A percentile compares a stretch with the other conserved stretches of the same genome.
These are phyloP conservation scores for Myiozetetes cayanensis DNA, from an alignment of 2,113 vertebrate genomes.

Conservation along the genomic window DNA sequence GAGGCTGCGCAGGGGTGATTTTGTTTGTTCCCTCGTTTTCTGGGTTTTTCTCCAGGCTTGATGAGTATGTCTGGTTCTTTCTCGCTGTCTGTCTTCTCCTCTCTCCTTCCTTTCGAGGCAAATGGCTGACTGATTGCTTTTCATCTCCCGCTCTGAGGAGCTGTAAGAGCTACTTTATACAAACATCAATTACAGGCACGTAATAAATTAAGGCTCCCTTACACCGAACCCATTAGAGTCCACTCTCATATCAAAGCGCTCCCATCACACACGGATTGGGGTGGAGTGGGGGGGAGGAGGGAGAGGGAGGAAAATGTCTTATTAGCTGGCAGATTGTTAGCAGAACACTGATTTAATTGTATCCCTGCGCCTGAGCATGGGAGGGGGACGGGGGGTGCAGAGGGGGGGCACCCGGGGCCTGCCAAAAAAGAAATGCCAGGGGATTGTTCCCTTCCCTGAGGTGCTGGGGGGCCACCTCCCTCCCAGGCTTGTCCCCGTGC, in stretches of 20 bases:
- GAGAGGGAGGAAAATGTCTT: constrained; percentile 65
- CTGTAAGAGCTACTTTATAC: constrained; percentile 79
- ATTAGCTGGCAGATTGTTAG: constrained; percentile 45
- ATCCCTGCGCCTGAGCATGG: neutral
- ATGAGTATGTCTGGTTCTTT: constrained; percentile 60
- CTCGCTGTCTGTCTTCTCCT: constrained; percentile 47
- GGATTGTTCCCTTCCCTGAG: constrained; percentile 33
- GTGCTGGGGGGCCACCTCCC: constrained; percentile 14
- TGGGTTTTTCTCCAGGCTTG: constrained; percentile 45
- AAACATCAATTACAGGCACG: constrained; percentile 77
- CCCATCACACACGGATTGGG: constrained; percentile 52
- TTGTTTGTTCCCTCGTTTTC: constrained; percentile 24
- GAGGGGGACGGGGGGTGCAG: neutral
- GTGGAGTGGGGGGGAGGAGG: constrained; percentile 48
- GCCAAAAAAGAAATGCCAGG: constrained; percentile 41
- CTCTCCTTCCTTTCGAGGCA: constrained; percentile 69
- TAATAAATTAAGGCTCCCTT: constrained; percentile 77
- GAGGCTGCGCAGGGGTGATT: neutral
- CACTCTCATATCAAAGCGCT: constrained; percentile 67
- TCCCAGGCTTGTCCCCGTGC: neutral
- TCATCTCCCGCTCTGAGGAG: constrained; percentile 76
- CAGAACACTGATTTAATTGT: constrained; percentile 58
- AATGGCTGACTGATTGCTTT: constrained; percentile 78
- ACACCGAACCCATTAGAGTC: constrained; percentile 62
- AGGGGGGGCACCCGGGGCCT: neutral